phyloP scores from a whole-genome alignment of 1,140 invertebrate species.

The Caenorhabditis latens region DNA sequence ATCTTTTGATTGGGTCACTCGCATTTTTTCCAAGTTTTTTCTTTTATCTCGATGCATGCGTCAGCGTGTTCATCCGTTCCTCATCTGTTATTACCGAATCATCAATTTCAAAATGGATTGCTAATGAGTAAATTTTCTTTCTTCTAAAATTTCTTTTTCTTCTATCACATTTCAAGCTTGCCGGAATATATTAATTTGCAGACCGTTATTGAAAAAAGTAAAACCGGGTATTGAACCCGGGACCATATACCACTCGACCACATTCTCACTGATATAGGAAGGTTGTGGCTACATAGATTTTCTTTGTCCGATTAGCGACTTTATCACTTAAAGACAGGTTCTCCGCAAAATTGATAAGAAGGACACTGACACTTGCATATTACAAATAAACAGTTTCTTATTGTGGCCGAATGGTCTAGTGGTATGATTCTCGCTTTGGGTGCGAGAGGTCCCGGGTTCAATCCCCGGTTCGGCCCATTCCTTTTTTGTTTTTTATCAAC shows the following conservation, averaged over 20 bases:
- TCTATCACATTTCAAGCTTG: not conserved
- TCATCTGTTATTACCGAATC: conserved; percentile 42
- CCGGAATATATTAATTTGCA: not conserved
- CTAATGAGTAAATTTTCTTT: not conserved
- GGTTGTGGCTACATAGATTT: too few relatives aligned
- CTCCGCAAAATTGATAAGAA: too few relatives aligned
- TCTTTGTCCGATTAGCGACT: too few relatives aligned
- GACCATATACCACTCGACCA: conserved; percentile 64
- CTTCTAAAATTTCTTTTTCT: not conserved
- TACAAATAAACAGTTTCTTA: too few relatives aligned
- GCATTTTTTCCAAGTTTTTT: conserved; percentile 35
- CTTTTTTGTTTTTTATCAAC: not conserved
- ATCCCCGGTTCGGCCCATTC: conserved; percentile 61
- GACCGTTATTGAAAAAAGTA: not conserved
- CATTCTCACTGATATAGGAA: not conserved
- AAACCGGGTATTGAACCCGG: conserved; percentile 72
- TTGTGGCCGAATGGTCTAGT: conserved; percentile 69
- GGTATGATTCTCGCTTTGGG: conserved; percentile 77
- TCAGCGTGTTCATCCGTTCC: not conserved
- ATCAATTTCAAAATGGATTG: conserved; percentile 14
- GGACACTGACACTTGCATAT: too few relatives aligned
- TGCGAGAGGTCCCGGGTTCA: conserved; percentile 75
- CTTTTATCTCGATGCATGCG: not conserved
- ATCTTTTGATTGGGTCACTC: conserved; percentile 9
- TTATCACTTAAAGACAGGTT: too few relatives aligned